Evolutionary conservation across 2,888 invertebrate species (phyloP).

Genomic region (Zygaena filipendulae): DNA sequence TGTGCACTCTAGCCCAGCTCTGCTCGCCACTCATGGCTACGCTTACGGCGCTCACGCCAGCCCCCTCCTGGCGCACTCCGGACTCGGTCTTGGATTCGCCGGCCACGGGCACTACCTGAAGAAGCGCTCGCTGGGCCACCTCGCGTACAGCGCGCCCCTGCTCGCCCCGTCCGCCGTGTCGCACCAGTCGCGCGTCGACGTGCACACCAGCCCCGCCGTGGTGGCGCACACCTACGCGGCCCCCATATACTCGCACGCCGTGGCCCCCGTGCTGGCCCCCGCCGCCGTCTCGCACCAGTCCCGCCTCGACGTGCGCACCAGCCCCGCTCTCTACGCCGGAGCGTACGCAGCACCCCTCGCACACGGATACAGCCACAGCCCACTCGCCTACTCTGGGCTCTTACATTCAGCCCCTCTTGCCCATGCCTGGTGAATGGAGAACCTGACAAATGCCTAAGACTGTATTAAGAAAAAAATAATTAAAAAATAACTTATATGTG

Average conservation of each 20-base stretch:
- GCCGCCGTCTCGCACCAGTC: conserved; percentile 25
- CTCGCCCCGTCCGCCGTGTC: conserved; percentile 53
- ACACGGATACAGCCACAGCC: conserved; percentile 20
- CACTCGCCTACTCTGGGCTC: conserved; percentile 12
- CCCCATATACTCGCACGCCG: conserved; percentile 21
- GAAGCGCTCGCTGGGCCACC: conserved; percentile 35
- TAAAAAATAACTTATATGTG: conserved; percentile 4
- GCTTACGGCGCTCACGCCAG: conserved; percentile 15
- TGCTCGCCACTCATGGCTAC: conserved; percentile 18
- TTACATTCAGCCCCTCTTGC: conserved; percentile 16
- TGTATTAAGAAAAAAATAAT: not conserved
- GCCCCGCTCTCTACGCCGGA: conserved; percentile 20
- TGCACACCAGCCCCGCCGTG: conserved; percentile 22
- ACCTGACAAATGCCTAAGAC: conserved; percentile 16
- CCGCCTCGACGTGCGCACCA: conserved; percentile 34
- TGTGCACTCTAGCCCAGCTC: conserved; percentile 31
- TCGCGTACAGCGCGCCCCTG: conserved; percentile 31
- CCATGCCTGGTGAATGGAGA: conserved; percentile 19
- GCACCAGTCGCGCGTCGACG: conserved; percentile 59
- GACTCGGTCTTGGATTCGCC: conserved; percentile 19
- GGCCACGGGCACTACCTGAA: conserved; percentile 33
- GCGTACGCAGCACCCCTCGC: conserved; percentile 30
- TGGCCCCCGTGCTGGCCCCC: conserved; percentile 23
- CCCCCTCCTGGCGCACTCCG: conserved; percentile 22
- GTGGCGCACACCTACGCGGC: conserved; percentile 17